Percentiles rank a stretch among this genome's conserved stretches.
These are phyloP conservation scores for Malaclemys terrapin DNA, from an alignment of 2,113 vertebrate genomes.

Conservation along the genomic window DNA sequence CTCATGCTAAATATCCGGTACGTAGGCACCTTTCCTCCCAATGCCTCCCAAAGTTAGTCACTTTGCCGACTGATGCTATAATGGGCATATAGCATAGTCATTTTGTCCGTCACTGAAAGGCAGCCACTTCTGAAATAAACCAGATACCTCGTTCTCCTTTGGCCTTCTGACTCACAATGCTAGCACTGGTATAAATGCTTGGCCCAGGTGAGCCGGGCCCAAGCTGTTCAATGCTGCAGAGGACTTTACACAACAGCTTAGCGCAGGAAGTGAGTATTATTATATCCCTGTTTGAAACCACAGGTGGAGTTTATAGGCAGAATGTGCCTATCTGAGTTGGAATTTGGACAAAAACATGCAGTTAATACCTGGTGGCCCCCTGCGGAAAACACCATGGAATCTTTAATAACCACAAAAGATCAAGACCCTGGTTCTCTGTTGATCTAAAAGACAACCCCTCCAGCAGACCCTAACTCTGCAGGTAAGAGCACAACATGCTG, in stretches of 20 bases:
- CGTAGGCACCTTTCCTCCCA: neutral
- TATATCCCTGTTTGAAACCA: neutral
- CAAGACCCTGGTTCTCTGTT: neutral
- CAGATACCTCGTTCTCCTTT: neutral
- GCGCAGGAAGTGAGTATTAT: neutral
- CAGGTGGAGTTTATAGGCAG: neutral
- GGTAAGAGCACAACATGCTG: fast-evolving
- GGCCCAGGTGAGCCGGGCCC: neutral
- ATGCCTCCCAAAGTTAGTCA: neutral
- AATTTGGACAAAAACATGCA: neutral
- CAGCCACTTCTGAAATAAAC: neutral
- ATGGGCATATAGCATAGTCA: neutral
- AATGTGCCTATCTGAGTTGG: neutral
- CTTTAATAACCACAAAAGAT: neutral
- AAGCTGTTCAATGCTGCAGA: neutral
- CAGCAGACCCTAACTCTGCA: neutral
- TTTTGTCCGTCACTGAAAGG: neutral
- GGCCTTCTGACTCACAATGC: neutral
- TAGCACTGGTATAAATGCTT: neutral
- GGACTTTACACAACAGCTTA: neutral
- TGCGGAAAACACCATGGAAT: neutral
- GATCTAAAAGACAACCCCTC: neutral
- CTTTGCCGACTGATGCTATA: neutral
- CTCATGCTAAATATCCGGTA: neutral
- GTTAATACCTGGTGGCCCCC: neutral